These are phyloP conservation scores for Cinclus mexicanus DNA, from an alignment of 2,113 vertebrate species.

Conservation along the genomic window DNA sequence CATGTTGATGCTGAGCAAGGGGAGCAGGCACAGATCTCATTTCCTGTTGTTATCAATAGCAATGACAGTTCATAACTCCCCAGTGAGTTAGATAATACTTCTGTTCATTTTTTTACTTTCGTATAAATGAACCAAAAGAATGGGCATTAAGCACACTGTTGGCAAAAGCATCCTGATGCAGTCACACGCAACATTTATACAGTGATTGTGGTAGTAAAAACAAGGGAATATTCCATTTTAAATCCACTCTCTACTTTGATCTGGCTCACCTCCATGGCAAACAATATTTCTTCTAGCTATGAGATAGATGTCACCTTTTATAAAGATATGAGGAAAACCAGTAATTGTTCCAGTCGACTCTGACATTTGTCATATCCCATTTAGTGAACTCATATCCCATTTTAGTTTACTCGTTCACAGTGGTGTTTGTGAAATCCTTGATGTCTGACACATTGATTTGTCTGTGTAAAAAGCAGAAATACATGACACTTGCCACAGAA, in stretches of 20 bases:
- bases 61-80: slow-evolving; percentile 45
- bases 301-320: not conserved
- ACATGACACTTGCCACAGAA: not conserved
- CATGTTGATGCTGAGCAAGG: not conserved
- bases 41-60: slow-evolving; percentile 66
- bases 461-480: slow-evolving; percentile 3
- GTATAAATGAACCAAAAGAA: not conserved
- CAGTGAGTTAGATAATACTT: slow-evolving; percentile 14
- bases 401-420: not conserved
- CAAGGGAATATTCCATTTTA: not conserved
- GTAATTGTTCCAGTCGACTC: slow-evolving; percentile 11
- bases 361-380: slow-evolving; percentile 24
- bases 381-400: slow-evolving; percentile 27
- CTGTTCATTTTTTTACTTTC: not conserved
- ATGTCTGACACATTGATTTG: slow-evolving; percentile 38
- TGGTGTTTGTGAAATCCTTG: slow-evolving; percentile 18
- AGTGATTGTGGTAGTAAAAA: not conserved
- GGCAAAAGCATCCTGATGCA: not conserved
- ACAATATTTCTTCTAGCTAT: not conserved
- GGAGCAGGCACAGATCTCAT: slow-evolving; percentile 2
- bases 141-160: not conserved
- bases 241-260: not conserved
- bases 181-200: not conserved
- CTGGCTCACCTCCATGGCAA: not conserved
- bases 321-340: not conserved